Percentiles rank a stretch among this genome's conserved stretches.
phyloP scores from a whole-genome alignment of 2,113 vertebrate species.

The Scatophagus argus region DNA sequence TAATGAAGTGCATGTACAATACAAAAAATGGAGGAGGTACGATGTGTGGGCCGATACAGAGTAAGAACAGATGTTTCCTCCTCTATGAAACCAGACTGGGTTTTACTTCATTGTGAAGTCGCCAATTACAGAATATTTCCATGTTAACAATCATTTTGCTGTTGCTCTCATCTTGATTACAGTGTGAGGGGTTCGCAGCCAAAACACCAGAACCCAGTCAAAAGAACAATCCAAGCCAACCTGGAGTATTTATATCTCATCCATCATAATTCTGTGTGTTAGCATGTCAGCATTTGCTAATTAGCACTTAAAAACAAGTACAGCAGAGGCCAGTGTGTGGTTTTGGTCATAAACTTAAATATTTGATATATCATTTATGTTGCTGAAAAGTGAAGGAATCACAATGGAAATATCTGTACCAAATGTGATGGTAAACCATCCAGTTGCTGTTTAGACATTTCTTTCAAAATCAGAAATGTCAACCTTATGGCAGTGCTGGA shows the following conservation, averaged over 20 bases:
- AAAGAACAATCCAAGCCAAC: background rate
- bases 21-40: conserved; percentile 25
- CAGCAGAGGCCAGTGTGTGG: background rate
- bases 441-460: too few species aligned
- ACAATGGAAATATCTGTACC: too few species aligned
- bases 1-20: conserved; percentile 40
- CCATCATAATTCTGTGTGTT: background rate
- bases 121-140: background rate
- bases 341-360: too few species aligned
- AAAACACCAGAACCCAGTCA: background rate
- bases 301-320: background rate
- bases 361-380: too few species aligned
- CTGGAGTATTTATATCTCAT: background rate
- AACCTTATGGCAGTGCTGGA: too few species aligned
- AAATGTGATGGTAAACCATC: too few species aligned
- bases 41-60: background rate
- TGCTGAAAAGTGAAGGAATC: background rate
- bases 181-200: background rate
- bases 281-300: background rate
- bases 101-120: background rate
- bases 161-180: background rate
- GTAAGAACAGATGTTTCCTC: conserved; percentile 11
- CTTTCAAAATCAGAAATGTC: too few species aligned
- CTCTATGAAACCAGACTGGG: background rate
- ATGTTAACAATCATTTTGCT: background rate